Evolutionary conservation across 2,888 invertebrate species (phyloP).

Genomic region (Erannis defoliaria): DNA sequence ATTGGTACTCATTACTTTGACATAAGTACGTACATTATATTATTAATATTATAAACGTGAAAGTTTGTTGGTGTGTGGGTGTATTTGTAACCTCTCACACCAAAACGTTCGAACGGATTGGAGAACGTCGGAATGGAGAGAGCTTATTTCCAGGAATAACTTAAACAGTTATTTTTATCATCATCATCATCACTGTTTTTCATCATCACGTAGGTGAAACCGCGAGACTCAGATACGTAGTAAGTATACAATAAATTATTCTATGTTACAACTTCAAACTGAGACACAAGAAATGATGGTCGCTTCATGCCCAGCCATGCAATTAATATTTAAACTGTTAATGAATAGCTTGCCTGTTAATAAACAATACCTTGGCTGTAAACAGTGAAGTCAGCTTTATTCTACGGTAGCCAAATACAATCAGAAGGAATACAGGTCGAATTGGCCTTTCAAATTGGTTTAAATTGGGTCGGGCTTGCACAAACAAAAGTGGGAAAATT

Average conservation of each 20-base stretch:
- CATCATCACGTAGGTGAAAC: no score
- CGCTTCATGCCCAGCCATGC: neutral
- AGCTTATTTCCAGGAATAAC: no score
- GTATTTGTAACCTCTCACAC: no score
- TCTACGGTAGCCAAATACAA: constrained; percentile 73
- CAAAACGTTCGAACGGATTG: no score
- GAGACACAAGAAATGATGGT: neutral
- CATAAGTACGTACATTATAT: no score
- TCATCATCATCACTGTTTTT: no score
- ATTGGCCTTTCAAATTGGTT: constrained; percentile 80
- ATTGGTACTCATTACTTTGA: no score
- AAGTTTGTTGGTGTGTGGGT: no score
- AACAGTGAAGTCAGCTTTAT: constrained; percentile 70
- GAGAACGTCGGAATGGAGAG: no score
- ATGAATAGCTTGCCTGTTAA: constrained; percentile 39
- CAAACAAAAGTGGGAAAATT: constrained; percentile 75
- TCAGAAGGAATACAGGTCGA: constrained; percentile 77
- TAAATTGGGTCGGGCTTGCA: constrained; percentile 79
- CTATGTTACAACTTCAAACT: neutral
- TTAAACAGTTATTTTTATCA: no score
- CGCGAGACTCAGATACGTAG: neutral
- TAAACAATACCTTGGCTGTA: constrained; percentile 55
- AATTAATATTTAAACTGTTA: constrained; percentile 25
- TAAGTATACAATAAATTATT: neutral
- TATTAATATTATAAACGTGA: no score